A percentile compares a stretch with the other conserved stretches of the same genome.
These are phyloP conservation scores for Porites lobata DNA, from an alignment of 92 coral and sea anemone genomes.

Conservation along the genomic window DNA sequence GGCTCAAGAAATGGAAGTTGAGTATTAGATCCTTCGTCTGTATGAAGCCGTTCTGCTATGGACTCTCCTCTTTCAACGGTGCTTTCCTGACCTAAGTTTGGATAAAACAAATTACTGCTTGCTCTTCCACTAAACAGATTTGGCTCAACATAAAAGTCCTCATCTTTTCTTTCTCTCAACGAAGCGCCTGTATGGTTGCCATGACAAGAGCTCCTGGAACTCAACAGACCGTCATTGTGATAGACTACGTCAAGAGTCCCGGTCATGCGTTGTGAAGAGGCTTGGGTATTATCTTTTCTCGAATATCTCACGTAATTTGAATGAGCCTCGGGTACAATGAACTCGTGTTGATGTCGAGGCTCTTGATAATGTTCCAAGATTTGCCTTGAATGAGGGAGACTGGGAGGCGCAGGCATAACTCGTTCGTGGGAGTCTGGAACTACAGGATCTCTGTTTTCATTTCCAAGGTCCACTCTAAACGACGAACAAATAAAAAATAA, in stretches of 20 bases:
- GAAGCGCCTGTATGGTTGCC: not conserved
- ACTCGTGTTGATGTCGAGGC: conserved; percentile 16
- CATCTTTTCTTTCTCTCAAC: conserved; percentile 5
- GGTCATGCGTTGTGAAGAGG: not conserved
- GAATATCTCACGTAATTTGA: not conserved
- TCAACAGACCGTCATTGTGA: not conserved
- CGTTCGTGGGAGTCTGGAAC: conserved; percentile 3
- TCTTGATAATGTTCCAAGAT: not conserved
- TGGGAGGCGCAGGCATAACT: conserved; percentile 36
- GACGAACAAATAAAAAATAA: not conserved
- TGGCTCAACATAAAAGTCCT: not conserved
- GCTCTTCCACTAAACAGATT: conserved; percentile 22
- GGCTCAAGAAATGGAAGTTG: not conserved
- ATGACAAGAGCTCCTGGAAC: conserved; percentile 17
- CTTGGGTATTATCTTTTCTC: not conserved
- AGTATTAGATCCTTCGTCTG: not conserved
- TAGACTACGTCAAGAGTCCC: not conserved
- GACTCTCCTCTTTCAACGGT: not conserved
- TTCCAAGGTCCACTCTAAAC: conserved; percentile 13
- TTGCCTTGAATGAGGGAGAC: conserved; percentile 23
- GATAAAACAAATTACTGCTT: not conserved
- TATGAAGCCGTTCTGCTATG: not conserved
- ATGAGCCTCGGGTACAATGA: not conserved
- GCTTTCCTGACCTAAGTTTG: not conserved
- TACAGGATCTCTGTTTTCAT: conserved; percentile 6